These are phyloP conservation scores for Tetranychus cinnabarinus DNA, from an alignment of 1,140 invertebrate genomes.

Conservation along the genomic window DNA sequence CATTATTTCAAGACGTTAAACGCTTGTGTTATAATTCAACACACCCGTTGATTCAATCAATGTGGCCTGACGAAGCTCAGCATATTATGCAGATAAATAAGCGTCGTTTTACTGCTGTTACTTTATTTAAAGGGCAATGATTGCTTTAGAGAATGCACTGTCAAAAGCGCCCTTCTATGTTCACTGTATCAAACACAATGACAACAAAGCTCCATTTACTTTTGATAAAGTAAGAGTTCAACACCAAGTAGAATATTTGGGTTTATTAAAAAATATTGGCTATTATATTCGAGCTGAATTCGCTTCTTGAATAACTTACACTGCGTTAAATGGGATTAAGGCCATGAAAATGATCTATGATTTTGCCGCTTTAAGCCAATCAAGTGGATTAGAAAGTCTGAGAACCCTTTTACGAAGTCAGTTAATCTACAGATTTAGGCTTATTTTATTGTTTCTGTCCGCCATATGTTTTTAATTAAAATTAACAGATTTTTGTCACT, in stretches of 20 bases:
- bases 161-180: conserved; percentile 75
- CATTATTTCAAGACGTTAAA: conserved; percentile 63
- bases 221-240: conserved; percentile 41
- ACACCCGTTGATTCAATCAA: conserved; percentile 39
- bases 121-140: conserved; percentile 68
- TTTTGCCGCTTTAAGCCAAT: too few species aligned
- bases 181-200: conserved; percentile 66
- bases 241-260: conserved; percentile 52
- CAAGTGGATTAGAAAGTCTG: too few species aligned
- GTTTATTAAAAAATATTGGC: conserved; percentile 64
- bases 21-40: conserved; percentile 47
- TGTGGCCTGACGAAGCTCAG: conserved; percentile 34
- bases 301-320: conserved; percentile 47
- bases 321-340: too few species aligned
- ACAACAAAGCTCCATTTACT: conserved; percentile 40
- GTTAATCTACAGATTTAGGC: too few species aligned
- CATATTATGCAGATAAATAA: conserved; percentile 38
- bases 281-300: conserved; percentile 65
- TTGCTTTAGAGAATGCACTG: conserved; percentile 59
- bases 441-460: too few species aligned
- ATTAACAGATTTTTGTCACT: too few species aligned
- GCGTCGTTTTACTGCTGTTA: conserved; percentile 62
- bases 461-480: too few species aligned
- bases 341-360: too few species aligned
- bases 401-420: too few species aligned